Base-by-base conservation (phyloP, 2,888 invertebrate species). In the Drosophila meridiana region DNA sequence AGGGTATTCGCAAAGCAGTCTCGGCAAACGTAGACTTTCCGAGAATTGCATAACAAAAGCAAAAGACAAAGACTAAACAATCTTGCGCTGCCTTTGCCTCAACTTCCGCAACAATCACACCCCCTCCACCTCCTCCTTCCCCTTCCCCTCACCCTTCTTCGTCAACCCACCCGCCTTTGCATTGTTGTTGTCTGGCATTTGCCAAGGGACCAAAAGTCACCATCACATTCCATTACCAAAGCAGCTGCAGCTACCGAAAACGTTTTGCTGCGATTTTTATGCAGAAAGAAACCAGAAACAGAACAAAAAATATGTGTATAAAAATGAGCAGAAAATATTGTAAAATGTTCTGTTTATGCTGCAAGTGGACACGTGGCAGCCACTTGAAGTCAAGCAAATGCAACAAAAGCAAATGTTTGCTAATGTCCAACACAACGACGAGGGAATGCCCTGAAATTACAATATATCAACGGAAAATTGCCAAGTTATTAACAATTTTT, bases 361-460 rank as follows among this genome's bases (percentile, higher is more conserved):
- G 43, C 66, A 79, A 77, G 76, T 77, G 80, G 75, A 74, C 77
- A 79, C 75, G 70, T 75, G 75, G 79, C 79, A 69, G 65, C 60
- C 67, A 70, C 75, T 77, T 77, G 43, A 67, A 67, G 28, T n/a
- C 47, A 61, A 57, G 61, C 57, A 58, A 65, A 63, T 50, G 61
- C 63, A 63, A 42, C 36, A 60, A 57, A 6, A 42, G 36, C 1
- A 45, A 13, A 26, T 38, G 38, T 13, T 26, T 26, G 43, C 40
- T 43, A 7, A 69, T 11, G 26, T n/a, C 4, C 43, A n/a, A 32
- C 11, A n/a, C 34, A 45, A 8, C 40, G 59, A 52, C 55, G 8
- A 4, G 30, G 0, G 9, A 4, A 60, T 73, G 60, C 76, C 28
- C 68, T 69, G 2, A 13, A 11, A 13, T 4, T 38, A 2, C 13